Evolutionary conservation across 2,888 invertebrate genomes (phyloP).

Genomic region (Xanthorhoe designata): DNA sequence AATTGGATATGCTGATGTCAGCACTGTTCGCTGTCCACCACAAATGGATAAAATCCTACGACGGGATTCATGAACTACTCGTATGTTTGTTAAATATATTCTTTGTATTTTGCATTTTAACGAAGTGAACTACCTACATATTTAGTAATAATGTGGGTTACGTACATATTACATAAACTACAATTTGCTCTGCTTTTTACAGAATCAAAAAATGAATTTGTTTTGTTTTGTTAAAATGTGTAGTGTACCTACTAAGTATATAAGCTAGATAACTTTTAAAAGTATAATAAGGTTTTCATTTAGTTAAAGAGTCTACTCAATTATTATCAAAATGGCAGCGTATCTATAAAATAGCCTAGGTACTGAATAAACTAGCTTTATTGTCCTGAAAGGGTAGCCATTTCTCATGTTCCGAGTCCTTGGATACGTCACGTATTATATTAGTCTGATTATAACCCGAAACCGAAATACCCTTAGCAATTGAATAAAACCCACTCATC

Average conservation of each 20-base stretch:
- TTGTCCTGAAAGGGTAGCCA: not conserved
- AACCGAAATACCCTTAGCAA: conserved; percentile 3
- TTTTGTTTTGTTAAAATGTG: too few species aligned
- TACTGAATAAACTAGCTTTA: not conserved
- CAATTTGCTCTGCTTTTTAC: too few species aligned
- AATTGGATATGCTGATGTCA: conserved; percentile 22
- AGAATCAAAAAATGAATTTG: too few species aligned
- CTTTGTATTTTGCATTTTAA: not conserved
- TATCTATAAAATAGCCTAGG: not conserved
- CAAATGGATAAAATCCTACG: conserved; percentile 8
- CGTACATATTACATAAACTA: too few species aligned
- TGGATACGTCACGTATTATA: conserved; percentile 13
- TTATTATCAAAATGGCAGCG: too few species aligned
- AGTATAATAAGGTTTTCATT: too few species aligned
- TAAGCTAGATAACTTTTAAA: too few species aligned
- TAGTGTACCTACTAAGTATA: too few species aligned
- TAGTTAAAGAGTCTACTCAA: not conserved
- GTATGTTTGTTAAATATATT: not conserved
- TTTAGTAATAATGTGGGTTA: too few species aligned
- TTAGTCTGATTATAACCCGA: conserved; percentile 5
- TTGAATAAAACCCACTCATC: conserved; percentile 3
- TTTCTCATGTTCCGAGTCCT: not conserved
- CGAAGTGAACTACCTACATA: too few species aligned
- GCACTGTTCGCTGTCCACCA: conserved; percentile 7
- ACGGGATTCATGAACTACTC: not conserved